Conservation (phyloP, 2,888 invertebrate genomes). For the Xanthia togata region DNA sequence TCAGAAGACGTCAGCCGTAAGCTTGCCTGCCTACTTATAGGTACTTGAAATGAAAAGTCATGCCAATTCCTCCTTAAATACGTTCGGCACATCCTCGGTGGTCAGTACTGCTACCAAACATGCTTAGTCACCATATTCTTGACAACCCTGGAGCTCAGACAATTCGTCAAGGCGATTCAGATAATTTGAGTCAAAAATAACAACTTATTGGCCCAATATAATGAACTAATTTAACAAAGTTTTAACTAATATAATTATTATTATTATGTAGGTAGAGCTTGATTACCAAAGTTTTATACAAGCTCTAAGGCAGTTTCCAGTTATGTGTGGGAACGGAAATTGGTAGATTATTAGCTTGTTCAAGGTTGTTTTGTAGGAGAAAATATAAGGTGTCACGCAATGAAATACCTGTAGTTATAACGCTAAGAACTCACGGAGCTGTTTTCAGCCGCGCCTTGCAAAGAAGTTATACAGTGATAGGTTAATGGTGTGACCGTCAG, state of each 20-base stretch:
- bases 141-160: not conserved
- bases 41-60: not conserved
- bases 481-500: no score
- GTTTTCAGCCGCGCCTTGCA: no score
- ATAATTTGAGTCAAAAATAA: constrained; percentile 21
- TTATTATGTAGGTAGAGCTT: constrained; percentile 11
- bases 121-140: not conserved
- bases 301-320: constrained; percentile 17
- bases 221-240: constrained; percentile 38
- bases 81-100: no score
- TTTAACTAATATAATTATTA: not conserved
- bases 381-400: not conserved
- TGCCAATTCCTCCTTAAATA: no score
- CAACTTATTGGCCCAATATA: constrained; percentile 45
- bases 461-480: no score
- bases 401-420: not conserved
- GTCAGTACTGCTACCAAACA: no score
- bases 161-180: constrained; percentile 34
- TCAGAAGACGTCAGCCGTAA: no score
- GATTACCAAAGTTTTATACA: constrained; percentile 21
- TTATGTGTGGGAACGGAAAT: constrained; percentile 38
- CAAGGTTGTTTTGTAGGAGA: constrained; percentile 7
- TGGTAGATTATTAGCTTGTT: not conserved
- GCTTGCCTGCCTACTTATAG: no score
- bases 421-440: no score